Conservation (phyloP, 1,140 invertebrate genomes). For the Drosophila orena region DNA sequence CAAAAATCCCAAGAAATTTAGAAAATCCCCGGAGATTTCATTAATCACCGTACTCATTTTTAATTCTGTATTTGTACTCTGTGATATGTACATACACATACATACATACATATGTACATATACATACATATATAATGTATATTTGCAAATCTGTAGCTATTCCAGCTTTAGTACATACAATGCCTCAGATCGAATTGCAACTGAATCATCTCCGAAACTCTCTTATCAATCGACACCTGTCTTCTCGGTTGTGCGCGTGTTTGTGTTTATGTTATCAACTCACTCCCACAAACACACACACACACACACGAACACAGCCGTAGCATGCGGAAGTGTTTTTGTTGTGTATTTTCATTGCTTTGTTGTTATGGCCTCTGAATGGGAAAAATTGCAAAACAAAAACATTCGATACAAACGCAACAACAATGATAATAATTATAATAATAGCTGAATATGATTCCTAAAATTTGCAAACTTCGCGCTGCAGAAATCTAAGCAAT, state of each 20-base stretch:
- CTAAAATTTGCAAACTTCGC: slow-evolving; percentile 30
- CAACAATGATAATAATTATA: background rate
- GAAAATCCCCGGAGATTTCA: background rate
- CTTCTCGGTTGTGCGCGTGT: slow-evolving; percentile 4
- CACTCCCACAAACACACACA: slow-evolving; percentile 10
- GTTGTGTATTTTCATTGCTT: slow-evolving; percentile 5
- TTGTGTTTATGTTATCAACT: slow-evolving; percentile 23
- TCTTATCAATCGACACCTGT: slow-evolving; percentile 13
- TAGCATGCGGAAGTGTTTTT: slow-evolving; percentile 59
- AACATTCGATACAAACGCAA: slow-evolving; percentile 3
- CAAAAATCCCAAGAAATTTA: background rate
- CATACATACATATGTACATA: too few species aligned
- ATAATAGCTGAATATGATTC: background rate
- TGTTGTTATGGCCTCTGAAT: slow-evolving; percentile 20
- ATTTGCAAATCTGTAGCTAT: too few species aligned
- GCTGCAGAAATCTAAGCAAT: slow-evolving; percentile 47
- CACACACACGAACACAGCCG: background rate
- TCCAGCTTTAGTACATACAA: too few species aligned
- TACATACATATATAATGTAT: too few species aligned
- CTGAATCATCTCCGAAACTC: background rate
- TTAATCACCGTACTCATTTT: background rate
- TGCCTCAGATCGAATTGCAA: slow-evolving; percentile 13
- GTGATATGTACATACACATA: too few species aligned
- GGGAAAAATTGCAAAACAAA: slow-evolving; percentile 43
- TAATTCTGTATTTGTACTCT: background rate